phyloP scores from a whole-genome alignment of 2,888 invertebrate genomes.

The Tipula vernalis region DNA sequence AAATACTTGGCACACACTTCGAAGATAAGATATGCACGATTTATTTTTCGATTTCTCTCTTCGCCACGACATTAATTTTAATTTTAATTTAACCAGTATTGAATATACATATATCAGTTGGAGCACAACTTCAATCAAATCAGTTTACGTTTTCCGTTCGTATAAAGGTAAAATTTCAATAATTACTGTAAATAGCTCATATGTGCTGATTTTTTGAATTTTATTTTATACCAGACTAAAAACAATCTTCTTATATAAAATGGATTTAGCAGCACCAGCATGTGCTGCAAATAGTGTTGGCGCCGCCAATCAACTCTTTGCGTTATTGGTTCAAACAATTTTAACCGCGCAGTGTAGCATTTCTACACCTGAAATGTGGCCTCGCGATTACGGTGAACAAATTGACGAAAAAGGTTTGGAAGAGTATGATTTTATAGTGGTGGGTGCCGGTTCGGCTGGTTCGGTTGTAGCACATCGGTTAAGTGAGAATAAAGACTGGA shows the following conservation, averaged over 20 bases:
- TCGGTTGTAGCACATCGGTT: slow-evolving; percentile 38
- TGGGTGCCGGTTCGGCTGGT: slow-evolving; percentile 40
- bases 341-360: slow-evolving; percentile 46
- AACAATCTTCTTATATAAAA: background rate
- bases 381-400: slow-evolving; percentile 34
- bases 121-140: background rate
- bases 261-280: slow-evolving; percentile 9
- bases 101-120: background rate
- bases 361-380: slow-evolving; percentile 40
- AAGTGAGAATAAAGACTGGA: slow-evolving; percentile 35
- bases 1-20: background rate
- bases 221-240: background rate
- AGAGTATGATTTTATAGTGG: slow-evolving; percentile 34
- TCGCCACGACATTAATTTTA: background rate
- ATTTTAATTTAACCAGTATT: background rate
- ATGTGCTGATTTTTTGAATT: background rate
- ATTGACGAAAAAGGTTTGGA: slow-evolving; percentile 19
- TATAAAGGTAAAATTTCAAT: background rate
- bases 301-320: slow-evolving; percentile 35
- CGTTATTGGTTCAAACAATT: slow-evolving; percentile 43
- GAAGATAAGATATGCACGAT: background rate
- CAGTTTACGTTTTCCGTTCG: background rate
- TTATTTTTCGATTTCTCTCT: background rate
- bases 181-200: background rate
- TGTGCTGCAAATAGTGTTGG: slow-evolving; percentile 24